Evolutionary conservation across 1,140 invertebrate genomes (phyloP).

Genomic region (Drosophila fuyamai): DNA sequence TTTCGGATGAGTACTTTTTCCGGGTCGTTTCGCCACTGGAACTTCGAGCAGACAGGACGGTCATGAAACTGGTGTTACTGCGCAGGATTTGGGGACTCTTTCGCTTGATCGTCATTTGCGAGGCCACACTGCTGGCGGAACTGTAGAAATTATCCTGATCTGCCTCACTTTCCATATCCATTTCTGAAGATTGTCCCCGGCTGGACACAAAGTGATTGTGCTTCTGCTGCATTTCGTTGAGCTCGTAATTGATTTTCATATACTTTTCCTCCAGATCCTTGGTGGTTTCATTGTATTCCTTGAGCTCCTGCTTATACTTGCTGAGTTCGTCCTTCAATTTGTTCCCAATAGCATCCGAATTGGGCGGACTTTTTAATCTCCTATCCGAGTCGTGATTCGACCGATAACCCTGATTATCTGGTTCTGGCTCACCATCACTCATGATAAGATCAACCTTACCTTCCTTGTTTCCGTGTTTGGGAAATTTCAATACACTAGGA

Average conservation of each 20-base stretch:
- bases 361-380: conserved; percentile 1
- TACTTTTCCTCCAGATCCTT: conserved; percentile 78
- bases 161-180: conserved; percentile 30
- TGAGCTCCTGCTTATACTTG: conserved; percentile 78
- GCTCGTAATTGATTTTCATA: conserved; percentile 74
- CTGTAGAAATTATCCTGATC: conserved; percentile 33
- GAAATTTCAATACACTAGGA: conserved; percentile 1
- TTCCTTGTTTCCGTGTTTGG: neutral
- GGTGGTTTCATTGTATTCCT: conserved; percentile 77
- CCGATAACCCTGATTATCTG: conserved; percentile 4
- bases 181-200: conserved; percentile 5
- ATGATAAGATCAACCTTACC: neutral
- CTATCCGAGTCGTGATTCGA: neutral
- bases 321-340: conserved; percentile 70
- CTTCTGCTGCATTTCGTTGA: conserved; percentile 78
- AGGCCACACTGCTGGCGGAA: conserved; percentile 43
- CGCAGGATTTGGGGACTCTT: conserved; percentile 33
- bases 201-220: conserved; percentile 59
- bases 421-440: conserved; percentile 17
- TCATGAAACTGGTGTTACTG: conserved; percentile 66
- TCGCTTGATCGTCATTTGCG: conserved; percentile 36
- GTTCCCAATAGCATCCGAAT: conserved; percentile 51
- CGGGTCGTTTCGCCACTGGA: conserved; percentile 23
- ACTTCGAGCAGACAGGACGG: conserved; percentile 43
- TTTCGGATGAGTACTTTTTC: neutral